Percentiles rank a stretch among this genome's conserved stretches.
phyloP scores from a whole-genome alignment of 2,888 invertebrate genomes.

The Nemapogon koenigi region DNA sequence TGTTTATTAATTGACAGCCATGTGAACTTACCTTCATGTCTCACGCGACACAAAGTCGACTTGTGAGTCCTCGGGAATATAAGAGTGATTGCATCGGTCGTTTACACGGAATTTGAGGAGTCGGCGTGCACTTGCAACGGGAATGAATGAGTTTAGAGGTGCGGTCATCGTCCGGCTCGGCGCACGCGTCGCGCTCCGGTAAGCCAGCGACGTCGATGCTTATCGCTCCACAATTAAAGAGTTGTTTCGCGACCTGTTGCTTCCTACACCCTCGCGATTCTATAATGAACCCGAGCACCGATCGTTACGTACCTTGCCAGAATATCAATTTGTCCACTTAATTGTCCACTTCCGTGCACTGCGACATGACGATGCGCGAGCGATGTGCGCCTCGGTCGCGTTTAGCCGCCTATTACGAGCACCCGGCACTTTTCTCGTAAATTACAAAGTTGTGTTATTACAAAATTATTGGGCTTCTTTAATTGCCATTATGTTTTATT shows the following conservation, averaged over 20 bases:
- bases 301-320: not conserved
- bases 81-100: constrained; percentile 6
- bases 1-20: too few species aligned
- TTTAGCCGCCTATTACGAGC: too few species aligned
- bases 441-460: too few species aligned
- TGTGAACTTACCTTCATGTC: too few species aligned
- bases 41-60: too few species aligned
- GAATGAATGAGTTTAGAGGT: constrained; percentile 18
- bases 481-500: too few species aligned
- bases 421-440: too few species aligned
- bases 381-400: not conserved
- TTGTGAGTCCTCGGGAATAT: too few species aligned
- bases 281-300: constrained; percentile 1
- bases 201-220: constrained; percentile 55
- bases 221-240: constrained; percentile 57
- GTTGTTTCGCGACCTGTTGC: constrained; percentile 62
- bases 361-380: too few species aligned
- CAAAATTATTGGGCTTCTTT: too few species aligned
- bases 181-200: constrained; percentile 43
- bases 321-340: constrained; percentile 5
- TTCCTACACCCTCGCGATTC: constrained; percentile 25
- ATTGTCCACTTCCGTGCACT: constrained; percentile 4
- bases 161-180: constrained; percentile 40
- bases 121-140: constrained; percentile 2
- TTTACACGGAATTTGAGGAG: constrained; percentile 7